Evolutionary conservation across 2,888 invertebrate genomes (phyloP).

Genomic region (Melipona bicolor): DNA sequence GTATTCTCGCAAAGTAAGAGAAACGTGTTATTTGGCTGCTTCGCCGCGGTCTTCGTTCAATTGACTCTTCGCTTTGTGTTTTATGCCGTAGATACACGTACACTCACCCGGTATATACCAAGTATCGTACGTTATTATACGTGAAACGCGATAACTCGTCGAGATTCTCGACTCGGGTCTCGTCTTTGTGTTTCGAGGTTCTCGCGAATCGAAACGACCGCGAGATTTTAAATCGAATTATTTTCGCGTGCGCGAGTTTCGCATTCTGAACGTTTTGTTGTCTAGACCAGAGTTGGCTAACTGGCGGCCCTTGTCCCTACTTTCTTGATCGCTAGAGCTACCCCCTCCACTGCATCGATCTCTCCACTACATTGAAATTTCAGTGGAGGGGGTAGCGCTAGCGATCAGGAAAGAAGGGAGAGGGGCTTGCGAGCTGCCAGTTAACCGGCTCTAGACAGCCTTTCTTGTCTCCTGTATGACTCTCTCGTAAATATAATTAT

Average conservation of each 20-base stretch:
- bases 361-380: no score
- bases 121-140: neutral
- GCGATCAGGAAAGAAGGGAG: no score
- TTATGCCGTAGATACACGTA: neutral
- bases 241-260: neutral
- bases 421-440: no score
- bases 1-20: neutral
- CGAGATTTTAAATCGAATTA: neutral
- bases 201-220: neutral
- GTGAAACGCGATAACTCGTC: no score
- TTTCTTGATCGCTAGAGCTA: no score
- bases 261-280: constrained; percentile 1
- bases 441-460: neutral
- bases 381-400: no score
- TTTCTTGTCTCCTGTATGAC: neutral
- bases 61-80: neutral
- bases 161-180: neutral
- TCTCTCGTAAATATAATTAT: neutral
- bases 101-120: neutral
- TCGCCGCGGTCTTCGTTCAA: neutral
- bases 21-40: neutral
- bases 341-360: no score
- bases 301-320: no score
- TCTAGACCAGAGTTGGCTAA: no score
- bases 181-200: neutral